Evolutionary conservation across 2,888 invertebrate species (phyloP).

Genomic region (Dimorphilus gyrociliatus): DNA sequence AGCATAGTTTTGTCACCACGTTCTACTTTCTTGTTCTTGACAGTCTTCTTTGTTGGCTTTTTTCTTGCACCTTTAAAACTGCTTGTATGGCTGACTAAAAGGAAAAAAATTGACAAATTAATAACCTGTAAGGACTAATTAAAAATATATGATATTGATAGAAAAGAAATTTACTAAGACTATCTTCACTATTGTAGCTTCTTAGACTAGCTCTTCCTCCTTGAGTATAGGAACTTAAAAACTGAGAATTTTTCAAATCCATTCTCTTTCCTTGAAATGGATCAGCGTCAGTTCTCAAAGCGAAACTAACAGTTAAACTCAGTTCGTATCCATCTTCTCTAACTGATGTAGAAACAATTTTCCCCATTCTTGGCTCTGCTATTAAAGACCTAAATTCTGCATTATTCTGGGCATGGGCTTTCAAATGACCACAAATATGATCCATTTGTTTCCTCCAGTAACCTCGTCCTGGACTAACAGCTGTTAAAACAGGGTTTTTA

Average conservation of each 20-base stretch:
- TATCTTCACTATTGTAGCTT: slow-evolving; percentile 12
- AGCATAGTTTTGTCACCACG: slow-evolving; percentile 23
- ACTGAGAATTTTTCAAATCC: slow-evolving; percentile 11
- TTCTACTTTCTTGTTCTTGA: slow-evolving; percentile 13
- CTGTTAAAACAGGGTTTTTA: slow-evolving; percentile 28
- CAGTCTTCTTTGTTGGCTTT: slow-evolving; percentile 6
- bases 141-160: slow-evolving; percentile 3
- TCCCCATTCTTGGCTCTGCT: slow-evolving; percentile 38
- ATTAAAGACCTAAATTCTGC: slow-evolving; percentile 36
- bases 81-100: slow-evolving; percentile 5
- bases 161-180: slow-evolving; percentile 9
- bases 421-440: slow-evolving; percentile 35
- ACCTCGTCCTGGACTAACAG: slow-evolving; percentile 37
- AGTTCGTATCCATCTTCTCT: slow-evolving; percentile 36
- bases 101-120: not conserved
- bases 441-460: slow-evolving; percentile 39
- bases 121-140: not conserved
- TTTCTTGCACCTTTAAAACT: slow-evolving; percentile 5
- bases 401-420: slow-evolving; percentile 35
- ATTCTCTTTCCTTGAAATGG: slow-evolving; percentile 21
- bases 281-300: slow-evolving; percentile 26
- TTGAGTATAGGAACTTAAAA: slow-evolving; percentile 10
- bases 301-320: slow-evolving; percentile 33
- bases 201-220: slow-evolving; percentile 19
- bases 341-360: slow-evolving; percentile 29